Conservation (phyloP, 2,888 invertebrate species). For the Cerastis rubricosa region DNA sequence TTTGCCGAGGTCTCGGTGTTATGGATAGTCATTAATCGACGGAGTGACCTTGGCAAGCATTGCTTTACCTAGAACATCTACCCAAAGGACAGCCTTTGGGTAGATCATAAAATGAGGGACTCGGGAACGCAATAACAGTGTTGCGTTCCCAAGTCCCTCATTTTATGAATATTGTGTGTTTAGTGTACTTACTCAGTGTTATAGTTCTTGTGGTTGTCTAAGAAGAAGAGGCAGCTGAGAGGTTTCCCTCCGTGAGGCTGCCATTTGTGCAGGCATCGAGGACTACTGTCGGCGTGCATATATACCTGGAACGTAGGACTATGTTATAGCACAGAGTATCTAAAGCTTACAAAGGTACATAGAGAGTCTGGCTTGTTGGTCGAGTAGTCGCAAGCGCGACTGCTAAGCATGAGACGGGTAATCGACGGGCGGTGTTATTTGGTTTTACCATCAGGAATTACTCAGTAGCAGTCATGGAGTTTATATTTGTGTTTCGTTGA, state of each 20-base stretch:
- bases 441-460: not conserved
- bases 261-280: constrained; percentile 97
- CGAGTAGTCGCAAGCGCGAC: not conserved
- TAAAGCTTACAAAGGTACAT: not conserved
- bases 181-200: constrained; percentile 92
- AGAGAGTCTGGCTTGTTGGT: not conserved
- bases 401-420: not conserved
- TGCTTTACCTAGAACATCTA: no score
- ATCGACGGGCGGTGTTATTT: not conserved
- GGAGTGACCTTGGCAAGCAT: not conserved
- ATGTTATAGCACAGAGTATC: not conserved
- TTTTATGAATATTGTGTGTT: not conserved
- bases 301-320: constrained; percentile 88
- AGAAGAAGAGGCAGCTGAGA: constrained; percentile 97
- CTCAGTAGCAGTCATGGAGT: not conserved
- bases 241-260: constrained; percentile 97
- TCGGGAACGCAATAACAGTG: no score
- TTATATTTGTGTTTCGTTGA: not conserved
- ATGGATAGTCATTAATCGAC: not conserved
- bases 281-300: constrained; percentile 92
- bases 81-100: no score
- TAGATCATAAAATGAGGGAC: no score
- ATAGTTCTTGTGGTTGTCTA: constrained; percentile 97
- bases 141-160: no score
- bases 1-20: not conserved